Conservation (phyloP, 2,888 invertebrate species). For the Chloroclystis v-ata region DNA sequence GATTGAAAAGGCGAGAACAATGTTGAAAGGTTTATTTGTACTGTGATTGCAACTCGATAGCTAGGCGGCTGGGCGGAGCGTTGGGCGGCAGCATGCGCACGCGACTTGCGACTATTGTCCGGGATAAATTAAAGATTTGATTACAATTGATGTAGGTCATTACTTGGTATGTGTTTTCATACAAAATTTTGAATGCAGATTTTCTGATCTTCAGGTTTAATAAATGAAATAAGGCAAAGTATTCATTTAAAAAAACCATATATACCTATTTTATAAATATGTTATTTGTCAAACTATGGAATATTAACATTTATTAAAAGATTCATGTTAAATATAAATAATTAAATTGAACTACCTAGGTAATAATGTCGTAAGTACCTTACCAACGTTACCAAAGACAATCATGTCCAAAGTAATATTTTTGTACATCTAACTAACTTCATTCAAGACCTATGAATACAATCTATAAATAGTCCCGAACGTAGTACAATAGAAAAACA, state of each 20-base stretch:
- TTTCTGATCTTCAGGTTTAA: too few relatives aligned
- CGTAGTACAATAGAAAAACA: conserved; percentile 33
- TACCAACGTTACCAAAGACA: too few relatives aligned
- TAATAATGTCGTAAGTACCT: too few relatives aligned
- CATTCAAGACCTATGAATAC: conserved; percentile 23
- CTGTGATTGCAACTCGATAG: conserved; percentile 48
- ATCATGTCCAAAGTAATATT: too few relatives aligned
- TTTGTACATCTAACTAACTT: not conserved
- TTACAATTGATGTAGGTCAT: conserved; percentile 12
- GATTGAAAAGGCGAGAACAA: conserved; percentile 36
- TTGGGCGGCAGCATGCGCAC: conserved; percentile 62
- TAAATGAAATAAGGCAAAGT: too few relatives aligned
- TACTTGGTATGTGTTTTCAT: not conserved
- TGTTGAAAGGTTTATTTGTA: conserved; percentile 41
- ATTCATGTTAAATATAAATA: too few relatives aligned
- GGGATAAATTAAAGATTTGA: conserved; percentile 8
- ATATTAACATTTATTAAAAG: too few relatives aligned
- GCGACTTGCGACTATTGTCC: conserved; percentile 49
- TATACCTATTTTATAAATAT: not conserved
- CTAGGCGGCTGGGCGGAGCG: conserved; percentile 45
- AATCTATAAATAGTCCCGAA: conserved; percentile 5
- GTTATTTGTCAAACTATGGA: too few relatives aligned
- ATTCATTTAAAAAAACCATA: too few relatives aligned
- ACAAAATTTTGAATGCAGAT: too few relatives aligned
- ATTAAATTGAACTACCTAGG: too few relatives aligned